Base-by-base conservation (phyloP, 2,888 invertebrate genomes). In the Altica lythri region DNA sequence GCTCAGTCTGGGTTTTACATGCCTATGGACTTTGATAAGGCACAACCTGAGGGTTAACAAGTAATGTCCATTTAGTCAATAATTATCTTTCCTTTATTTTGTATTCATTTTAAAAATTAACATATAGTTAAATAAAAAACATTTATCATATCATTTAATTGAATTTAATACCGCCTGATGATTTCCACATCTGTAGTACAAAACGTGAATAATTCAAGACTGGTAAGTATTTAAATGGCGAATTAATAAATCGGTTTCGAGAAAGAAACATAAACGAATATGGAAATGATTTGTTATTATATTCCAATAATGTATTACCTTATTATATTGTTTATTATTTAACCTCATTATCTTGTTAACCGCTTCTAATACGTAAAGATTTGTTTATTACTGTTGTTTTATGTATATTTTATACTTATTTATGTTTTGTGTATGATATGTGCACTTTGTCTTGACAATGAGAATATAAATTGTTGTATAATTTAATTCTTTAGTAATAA, bases 281-380 rank as follows among this genome's bases (percentile, higher is more conserved):
- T 63, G 63, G 61, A 62, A 62, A 62, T 65, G 60, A 66, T 61
- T 61, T 63, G 59, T 61, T 49, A 50, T 47, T 37, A 46, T 58
- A 47, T 49, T 29, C 37, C 56, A 53, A 65, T n/a, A n/a, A n/a
- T 67, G 65, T 68, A 67, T 68, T 62, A 55, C 61, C 67, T 67
- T 65, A 67, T 67, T 67, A 65, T 61, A 59, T 64, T 61, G 61
- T 68, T 65, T 65, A 67, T 66, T 64, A 64, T 68, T 67, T 65
- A 64, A 63, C 66, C 43, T 56, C 48, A 52, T 56, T 56, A 56
- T 37, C 29, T 37, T 38, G 17, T 47, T 47, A 42, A 35, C 40
- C 35, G 50, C 29, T 46, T 35, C 27, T 46, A 46, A 46, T 34
- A 35, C 19, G 37, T 9, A 37, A 48, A 38, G 30, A 48, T 29